A percentile compares a stretch with the other conserved stretches of the same genome.
Conservation (phyloP, 1,140 invertebrate genomes). For the Oreohelix idahoensis region DNA sequence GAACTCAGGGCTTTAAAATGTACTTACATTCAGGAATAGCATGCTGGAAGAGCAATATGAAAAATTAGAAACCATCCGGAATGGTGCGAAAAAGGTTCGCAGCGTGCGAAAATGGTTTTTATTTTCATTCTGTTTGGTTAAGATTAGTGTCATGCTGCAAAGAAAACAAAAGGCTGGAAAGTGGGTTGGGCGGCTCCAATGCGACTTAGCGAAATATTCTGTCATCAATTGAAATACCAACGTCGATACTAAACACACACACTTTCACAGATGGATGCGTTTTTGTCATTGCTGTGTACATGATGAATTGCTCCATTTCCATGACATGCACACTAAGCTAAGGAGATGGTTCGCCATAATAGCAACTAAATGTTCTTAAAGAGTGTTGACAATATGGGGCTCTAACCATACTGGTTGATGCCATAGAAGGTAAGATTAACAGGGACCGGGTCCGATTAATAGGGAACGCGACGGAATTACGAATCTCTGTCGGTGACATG, state of each 20-base stretch:
- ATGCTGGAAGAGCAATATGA: not conserved
- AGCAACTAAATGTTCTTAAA: not conserved
- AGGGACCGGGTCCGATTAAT: too few species aligned
- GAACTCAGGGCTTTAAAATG: not conserved
- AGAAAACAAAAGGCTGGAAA: not conserved
- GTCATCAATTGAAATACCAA: not conserved
- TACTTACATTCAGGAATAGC: conserved; percentile 2
- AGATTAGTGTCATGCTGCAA: conserved; percentile 2
- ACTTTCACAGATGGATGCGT: not conserved
- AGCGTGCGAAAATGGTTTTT: not conserved
- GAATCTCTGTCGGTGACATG: too few species aligned
- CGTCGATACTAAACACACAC: not conserved
- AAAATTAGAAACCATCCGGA: not conserved
- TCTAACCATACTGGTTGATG: not conserved
- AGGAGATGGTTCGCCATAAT: not conserved
- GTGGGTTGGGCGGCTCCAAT: not conserved
- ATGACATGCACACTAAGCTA: not conserved
- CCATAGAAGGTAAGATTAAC: not conserved
- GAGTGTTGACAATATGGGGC: not conserved
- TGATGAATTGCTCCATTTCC: not conserved
- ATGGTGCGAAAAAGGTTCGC: not conserved
- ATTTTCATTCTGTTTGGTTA: not conserved
- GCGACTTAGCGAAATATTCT: not conserved
- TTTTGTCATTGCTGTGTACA: not conserved
- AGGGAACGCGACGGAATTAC: too few species aligned